phyloP scores from a whole-genome alignment of 2,888 invertebrate species.

The Agrochola macilenta region DNA sequence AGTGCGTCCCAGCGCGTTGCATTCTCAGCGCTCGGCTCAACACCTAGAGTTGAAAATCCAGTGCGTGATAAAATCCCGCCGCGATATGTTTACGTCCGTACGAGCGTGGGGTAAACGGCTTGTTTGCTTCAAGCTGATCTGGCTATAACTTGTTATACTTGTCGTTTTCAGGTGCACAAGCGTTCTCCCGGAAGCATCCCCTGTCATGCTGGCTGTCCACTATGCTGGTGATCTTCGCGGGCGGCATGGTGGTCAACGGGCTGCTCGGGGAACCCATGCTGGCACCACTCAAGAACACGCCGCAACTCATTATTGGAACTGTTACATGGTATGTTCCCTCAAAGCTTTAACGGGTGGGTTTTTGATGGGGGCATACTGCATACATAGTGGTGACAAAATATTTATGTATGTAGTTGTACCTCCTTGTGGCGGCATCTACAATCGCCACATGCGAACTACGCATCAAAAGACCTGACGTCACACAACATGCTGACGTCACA shows the following conservation, averaged over 20 bases:
- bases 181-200: conserved; percentile 99
- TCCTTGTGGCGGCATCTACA: too few species aligned
- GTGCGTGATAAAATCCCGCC: too few species aligned
- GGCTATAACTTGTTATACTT: not conserved
- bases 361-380: not conserved
- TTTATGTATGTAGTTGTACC: too few species aligned
- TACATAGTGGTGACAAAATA: not conserved
- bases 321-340: conserved; percentile 94
- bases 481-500: too few species aligned
- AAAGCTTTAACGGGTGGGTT: not conserved
- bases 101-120: too few species aligned
- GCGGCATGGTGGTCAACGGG: conserved; percentile 98
- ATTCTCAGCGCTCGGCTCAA: too few species aligned
- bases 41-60: too few species aligned
- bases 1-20: too few species aligned
- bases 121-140: too few species aligned
- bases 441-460: too few species aligned
- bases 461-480: too few species aligned
- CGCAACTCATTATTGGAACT: conserved; percentile 97
- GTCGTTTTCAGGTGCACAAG: conserved; percentile 92
- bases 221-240: conserved; percentile 99
- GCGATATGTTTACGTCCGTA: too few species aligned
- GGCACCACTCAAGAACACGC: conserved; percentile 98
- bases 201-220: conserved; percentile 99
- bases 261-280: conserved; percentile 98